phyloP scores from a whole-genome alignment of 2,888 invertebrate species.

The Craniophora ligustri region DNA sequence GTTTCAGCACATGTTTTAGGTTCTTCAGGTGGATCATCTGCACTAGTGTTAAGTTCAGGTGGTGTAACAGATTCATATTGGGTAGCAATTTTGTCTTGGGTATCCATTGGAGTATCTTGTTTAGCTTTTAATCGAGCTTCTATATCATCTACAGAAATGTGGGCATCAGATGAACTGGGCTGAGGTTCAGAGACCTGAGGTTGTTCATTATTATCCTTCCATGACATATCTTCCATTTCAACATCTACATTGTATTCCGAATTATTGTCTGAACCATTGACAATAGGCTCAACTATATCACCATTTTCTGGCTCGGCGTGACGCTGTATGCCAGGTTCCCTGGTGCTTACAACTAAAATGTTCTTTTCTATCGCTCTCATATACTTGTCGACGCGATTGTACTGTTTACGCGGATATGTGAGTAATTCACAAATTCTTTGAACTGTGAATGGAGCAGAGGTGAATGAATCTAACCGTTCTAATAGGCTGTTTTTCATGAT shows the following conservation, averaged over 20 bases:
- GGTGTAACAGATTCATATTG: constrained; percentile 76
- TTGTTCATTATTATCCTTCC: constrained; percentile 79
- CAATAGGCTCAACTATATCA: constrained; percentile 89
- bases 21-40: constrained; percentile 62
- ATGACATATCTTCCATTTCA: constrained; percentile 87
- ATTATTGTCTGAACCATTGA: constrained; percentile 89
- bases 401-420: constrained; percentile 96
- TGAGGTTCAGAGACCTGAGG: constrained; percentile 74
- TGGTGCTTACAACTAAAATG: constrained; percentile 94
- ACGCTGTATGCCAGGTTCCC: constrained; percentile 90
- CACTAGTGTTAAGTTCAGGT: constrained; percentile 68
- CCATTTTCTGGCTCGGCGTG: constrained; percentile 91
- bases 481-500: constrained; percentile 95
- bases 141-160: constrained; percentile 79
- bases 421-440: constrained; percentile 98
- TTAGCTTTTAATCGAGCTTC: constrained; percentile 83
- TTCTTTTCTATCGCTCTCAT: constrained; percentile 99
- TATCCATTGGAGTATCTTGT: constrained; percentile 74
- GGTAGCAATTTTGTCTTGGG: constrained; percentile 67
- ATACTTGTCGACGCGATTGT: constrained; percentile 98
- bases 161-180: constrained; percentile 79
- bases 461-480: constrained; percentile 94
- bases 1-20: constrained; percentile 53
- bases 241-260: constrained; percentile 87
- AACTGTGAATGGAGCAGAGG: constrained; percentile 98